These are phyloP conservation scores for Pachypsylla venusta DNA, from an alignment of 1,140 invertebrate species.

Conservation along the genomic window DNA sequence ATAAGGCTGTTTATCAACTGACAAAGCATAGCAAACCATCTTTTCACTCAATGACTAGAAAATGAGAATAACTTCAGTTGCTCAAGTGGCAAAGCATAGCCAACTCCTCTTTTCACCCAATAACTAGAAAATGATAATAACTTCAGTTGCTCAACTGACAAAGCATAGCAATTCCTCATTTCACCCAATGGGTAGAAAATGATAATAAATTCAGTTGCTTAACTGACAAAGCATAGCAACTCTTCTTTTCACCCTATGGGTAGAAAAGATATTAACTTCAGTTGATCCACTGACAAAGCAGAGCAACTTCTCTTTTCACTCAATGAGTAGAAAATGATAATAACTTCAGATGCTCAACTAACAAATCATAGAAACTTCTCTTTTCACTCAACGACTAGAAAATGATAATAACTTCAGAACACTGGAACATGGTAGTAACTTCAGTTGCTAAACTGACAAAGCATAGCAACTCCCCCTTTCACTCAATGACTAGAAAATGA, in stretches of 20 bases:
- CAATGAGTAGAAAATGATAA: background rate
- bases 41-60: slow-evolving; percentile 40
- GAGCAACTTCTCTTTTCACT: slow-evolving; percentile 70
- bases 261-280: slow-evolving; percentile 33
- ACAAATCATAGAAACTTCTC: too few relatives aligned
- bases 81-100: slow-evolving; percentile 69
- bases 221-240: slow-evolving; percentile 71
- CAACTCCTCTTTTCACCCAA: slow-evolving; percentile 64
- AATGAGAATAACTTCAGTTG: slow-evolving; percentile 35
- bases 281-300: slow-evolving; percentile 65
- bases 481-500: slow-evolving; percentile 31
- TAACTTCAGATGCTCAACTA: slow-evolving; percentile 42
- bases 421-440: too few relatives aligned
- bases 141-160: slow-evolving; percentile 59
- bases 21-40: too few relatives aligned
- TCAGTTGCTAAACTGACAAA: slow-evolving; percentile 65
- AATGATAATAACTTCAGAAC: slow-evolving; percentile 34
- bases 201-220: slow-evolving; percentile 38
- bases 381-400: slow-evolving; percentile 40
- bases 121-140: background rate
- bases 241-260: slow-evolving; percentile 79
- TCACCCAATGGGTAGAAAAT: slow-evolving; percentile 35
- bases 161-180: slow-evolving; percentile 67
- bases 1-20: too few relatives aligned
- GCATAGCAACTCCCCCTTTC: slow-evolving; percentile 65